These are phyloP conservation scores for Myotis vivesi DNA, from an alignment of 2,797 vertebrate species.

Conservation along the genomic window DNA sequence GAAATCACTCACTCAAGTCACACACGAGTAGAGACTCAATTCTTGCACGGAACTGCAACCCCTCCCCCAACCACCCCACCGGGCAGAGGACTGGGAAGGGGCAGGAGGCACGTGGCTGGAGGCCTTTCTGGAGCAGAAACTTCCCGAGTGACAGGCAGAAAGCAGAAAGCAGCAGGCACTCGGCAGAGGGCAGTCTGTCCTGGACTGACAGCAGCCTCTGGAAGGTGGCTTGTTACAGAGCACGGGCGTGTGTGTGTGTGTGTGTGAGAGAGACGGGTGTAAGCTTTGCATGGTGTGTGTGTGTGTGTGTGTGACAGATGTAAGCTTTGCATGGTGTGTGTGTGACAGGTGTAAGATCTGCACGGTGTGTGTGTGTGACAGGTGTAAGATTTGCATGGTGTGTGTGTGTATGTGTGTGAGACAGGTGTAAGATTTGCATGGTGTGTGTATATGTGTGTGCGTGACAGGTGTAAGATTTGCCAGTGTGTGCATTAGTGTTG, in stretches of 20 bases:
- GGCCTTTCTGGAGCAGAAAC: neutral
- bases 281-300: too few relatives aligned
- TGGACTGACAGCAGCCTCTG: neutral
- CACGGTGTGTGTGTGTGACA: too few relatives aligned
- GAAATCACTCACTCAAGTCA: rapidly evolving
- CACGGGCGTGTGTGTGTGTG: neutral
- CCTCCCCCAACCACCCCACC: rapidly evolving
- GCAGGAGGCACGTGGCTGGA: rapidly evolving
- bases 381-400: too few relatives aligned
- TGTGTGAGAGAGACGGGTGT: neutral
- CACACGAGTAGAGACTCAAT: rapidly evolving
- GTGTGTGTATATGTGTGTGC: too few relatives aligned
- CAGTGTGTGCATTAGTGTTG: neutral
- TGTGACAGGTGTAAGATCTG: too few relatives aligned
- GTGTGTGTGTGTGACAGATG: too few relatives aligned
- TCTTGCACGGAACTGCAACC: neutral
- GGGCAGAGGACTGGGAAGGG: neutral
- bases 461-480: too few relatives aligned
- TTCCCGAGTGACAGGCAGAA: neutral
- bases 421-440: too few relatives aligned
- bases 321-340: too few relatives aligned
- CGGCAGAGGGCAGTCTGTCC: neutral
- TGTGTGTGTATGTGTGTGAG: too few relatives aligned
- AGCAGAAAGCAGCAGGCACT: rapidly evolving
- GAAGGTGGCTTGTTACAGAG: neutral